Evolutionary conservation across 2,888 invertebrate species (phyloP), one percentile per base, ranked within the genome.

Genomic region (Torymus tubicola): DNA sequence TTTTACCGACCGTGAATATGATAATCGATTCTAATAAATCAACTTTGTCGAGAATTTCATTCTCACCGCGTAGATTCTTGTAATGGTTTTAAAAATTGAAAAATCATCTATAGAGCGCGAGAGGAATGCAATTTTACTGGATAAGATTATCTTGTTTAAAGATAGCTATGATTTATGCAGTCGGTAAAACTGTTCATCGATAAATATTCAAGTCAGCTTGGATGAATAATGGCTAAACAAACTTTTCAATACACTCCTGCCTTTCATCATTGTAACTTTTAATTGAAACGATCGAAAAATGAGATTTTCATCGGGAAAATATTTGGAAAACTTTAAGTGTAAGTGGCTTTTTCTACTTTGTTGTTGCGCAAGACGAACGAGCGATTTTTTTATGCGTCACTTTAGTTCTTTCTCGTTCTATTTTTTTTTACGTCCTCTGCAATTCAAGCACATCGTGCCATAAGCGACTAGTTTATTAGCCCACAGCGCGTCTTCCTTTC

Each of bases 381-480:
- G 65, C 70, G 71, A 73, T 72, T 53, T 76, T 31, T 72, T 74
- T 8, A 13, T 53, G 64, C 24, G 52, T 55, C n/a, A 52, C 50
- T 70, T 24, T 52, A n/a, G 63, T 52, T 42, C 13, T 63, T 63
- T 24, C 57, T 11, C 65, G 55, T 14, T 58, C 55, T 13, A 68
- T 61, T 75, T 42, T 52, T 53, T 52, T 50, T 70, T 78, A 13
- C 78, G 81, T 75, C 31, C 72, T 72, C 75, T 81, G 67, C 80
- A 80, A 67, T 80, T 80, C 71, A 72, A 75, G 70, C 72, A 75
- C 76, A 68, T 76, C 78, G 83, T 83, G 83, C 83, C 83, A 83
- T 83, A 83, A 81, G 81, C 78, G 77, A 77, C 74, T 81, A 76
- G 79, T 79, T 70, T 70, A 64, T 74, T 77, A 78, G 63, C 31